Evolutionary conservation across 2,888 invertebrate genomes (phyloP).

Genomic region (Drosophila acutilabella): DNA sequence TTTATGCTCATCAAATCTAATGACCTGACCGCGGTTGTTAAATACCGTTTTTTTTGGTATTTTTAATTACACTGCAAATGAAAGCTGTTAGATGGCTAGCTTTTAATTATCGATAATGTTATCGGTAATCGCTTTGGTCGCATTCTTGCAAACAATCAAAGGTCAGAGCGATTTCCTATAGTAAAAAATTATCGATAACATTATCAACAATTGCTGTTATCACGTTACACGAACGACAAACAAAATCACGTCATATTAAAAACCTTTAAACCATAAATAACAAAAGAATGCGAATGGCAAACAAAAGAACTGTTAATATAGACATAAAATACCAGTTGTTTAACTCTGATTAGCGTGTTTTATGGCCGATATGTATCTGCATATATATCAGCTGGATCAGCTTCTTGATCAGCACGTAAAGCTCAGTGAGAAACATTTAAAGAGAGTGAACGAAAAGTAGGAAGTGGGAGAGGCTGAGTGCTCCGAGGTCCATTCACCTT

Average conservation of each 20-base stretch:
- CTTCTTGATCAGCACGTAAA: constrained; percentile 18
- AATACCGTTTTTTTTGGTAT: constrained; percentile 15
- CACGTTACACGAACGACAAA: background rate
- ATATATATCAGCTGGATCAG: constrained; percentile 23
- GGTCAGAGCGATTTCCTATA: constrained; percentile 9
- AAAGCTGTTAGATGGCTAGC: constrained; percentile 20
- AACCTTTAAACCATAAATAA: constrained; percentile 10
- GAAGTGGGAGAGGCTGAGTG: background rate
- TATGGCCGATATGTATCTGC: constrained; percentile 31
- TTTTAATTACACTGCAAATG: constrained; percentile 13
- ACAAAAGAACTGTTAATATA: constrained; percentile 29
- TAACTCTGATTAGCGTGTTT: constrained; percentile 32
- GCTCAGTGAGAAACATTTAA: constrained; percentile 1
- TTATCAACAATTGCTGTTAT: constrained; percentile 17
- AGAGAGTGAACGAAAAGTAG: background rate
- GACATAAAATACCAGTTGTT: constrained; percentile 33
- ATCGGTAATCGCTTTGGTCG: constrained; percentile 23
- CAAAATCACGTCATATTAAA: background rate
- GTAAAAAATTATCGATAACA: constrained; percentile 16
- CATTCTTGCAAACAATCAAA: background rate
- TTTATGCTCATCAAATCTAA: constrained; percentile 22
- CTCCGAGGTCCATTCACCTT: constrained; percentile 62
- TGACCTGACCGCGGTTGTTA: constrained; percentile 34
- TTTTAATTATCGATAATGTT: constrained; percentile 22
- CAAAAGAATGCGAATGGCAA: constrained; percentile 5